Evolutionary conservation across 2,888 invertebrate species (phyloP).

Genomic region (Eupithecia dodoneata): DNA sequence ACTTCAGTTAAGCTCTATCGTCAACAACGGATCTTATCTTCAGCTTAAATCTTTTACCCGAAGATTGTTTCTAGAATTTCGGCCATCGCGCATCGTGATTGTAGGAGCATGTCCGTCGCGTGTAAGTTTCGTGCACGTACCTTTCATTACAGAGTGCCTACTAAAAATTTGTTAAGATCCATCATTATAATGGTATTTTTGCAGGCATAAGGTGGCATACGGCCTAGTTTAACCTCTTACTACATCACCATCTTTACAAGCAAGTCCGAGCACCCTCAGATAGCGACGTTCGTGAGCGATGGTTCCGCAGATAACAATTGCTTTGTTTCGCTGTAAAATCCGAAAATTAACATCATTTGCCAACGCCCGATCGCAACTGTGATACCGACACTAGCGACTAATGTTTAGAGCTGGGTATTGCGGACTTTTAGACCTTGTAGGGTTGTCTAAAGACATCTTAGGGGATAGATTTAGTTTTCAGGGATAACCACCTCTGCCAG

Average conservation of each 20-base stretch:
- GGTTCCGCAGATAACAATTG: slow-evolving; percentile 73
- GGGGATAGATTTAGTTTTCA: background rate
- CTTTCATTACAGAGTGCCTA: no score
- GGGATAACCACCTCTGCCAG: background rate
- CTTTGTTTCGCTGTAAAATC: slow-evolving; percentile 82
- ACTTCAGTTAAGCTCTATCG: background rate
- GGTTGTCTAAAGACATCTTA: slow-evolving; percentile 18
- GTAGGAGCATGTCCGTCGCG: background rate
- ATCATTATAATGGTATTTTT: background rate
- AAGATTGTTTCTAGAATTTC: background rate
- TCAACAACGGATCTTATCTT: background rate
- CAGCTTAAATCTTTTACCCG: background rate
- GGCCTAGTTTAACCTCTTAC: slow-evolving; percentile 1
- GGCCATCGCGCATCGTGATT: no score
- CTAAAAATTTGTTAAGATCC: background rate
- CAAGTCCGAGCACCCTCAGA: slow-evolving; percentile 62
- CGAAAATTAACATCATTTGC: slow-evolving; percentile 84
- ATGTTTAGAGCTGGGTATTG: slow-evolving; percentile 25
- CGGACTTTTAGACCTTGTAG: slow-evolving; percentile 19
- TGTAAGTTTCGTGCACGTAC: background rate
- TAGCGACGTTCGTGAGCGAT: slow-evolving; percentile 79
- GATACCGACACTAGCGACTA: slow-evolving; percentile 65
- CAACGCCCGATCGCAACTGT: slow-evolving; percentile 73
- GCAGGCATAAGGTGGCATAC: background rate
- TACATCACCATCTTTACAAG: slow-evolving; percentile 46